Percentiles rank a stretch among this genome's conserved stretches.
Conservation (phyloP, 2,888 invertebrate genomes). For the Leuctra nigra region DNA sequence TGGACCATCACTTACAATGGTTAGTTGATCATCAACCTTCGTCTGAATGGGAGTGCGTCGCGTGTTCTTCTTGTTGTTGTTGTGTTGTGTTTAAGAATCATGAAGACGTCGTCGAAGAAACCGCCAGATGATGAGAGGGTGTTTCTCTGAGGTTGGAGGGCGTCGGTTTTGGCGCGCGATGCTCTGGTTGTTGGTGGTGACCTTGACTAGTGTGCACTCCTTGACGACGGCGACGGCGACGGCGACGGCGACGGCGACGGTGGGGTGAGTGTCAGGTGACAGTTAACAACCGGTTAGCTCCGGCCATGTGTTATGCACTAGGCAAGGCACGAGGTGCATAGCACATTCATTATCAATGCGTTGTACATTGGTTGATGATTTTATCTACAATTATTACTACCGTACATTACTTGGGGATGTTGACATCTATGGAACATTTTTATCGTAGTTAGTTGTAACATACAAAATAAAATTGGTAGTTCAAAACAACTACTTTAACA, state of each 20-base stretch:
- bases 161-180: conserved; percentile 14
- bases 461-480: no score
- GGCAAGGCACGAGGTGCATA: no score
- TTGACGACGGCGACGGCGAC: conserved; percentile 12
- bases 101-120: conserved; percentile 23
- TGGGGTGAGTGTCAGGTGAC: no score
- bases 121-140: conserved; percentile 22
- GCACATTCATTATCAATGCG: no score
- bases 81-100: conserved; percentile 9
- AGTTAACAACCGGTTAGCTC: no score
- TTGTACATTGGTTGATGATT: no score
- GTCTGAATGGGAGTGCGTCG: conserved; percentile 20
- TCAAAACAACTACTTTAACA: no score
- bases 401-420: no score
- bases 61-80: background rate
- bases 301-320: no score
- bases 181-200: conserved; percentile 22
- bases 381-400: no score
- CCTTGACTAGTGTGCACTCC: conserved; percentile 16
- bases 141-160: conserved; percentile 2
- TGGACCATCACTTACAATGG: conserved; percentile 23
- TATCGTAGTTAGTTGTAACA: no score
- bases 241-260: conserved; percentile 3
- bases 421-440: no score
- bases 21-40: conserved; percentile 23